A percentile compares a stretch with the other conserved stretches of the same genome.
phyloP scores from a whole-genome alignment of 1,140 invertebrate genomes.

The Drosophila repleta region DNA sequence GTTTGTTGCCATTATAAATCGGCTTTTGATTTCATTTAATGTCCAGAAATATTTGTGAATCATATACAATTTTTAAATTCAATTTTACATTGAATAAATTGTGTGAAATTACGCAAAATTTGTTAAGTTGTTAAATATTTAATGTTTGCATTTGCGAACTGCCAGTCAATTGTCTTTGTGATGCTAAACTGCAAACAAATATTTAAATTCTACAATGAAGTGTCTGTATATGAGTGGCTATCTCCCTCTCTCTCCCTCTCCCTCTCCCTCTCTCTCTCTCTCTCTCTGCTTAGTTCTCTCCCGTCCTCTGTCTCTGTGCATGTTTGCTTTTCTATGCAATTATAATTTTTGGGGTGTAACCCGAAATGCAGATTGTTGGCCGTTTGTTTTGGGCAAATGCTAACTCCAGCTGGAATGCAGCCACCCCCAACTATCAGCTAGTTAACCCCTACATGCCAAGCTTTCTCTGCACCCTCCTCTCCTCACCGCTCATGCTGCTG shows the following conservation, averaged over 20 bases:
- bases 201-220: background rate
- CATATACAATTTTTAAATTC: no score
- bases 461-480: background rate
- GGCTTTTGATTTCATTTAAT: no score
- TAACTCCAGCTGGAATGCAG: slow-evolving; percentile 19
- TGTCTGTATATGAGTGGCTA: background rate
- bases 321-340: slow-evolving; percentile 53
- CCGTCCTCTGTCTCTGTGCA: background rate
- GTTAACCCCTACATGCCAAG: background rate
- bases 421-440: slow-evolving; percentile 12
- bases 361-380: slow-evolving; percentile 63
- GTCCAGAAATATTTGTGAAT: no score
- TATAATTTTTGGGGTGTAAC: slow-evolving; percentile 54
- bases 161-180: slow-evolving; percentile 25
- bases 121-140: background rate
- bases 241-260: background rate
- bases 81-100: no score
- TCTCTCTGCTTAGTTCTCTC: no score
- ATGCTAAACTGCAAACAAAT: slow-evolving; percentile 16
- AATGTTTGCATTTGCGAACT: background rate
- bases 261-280: slow-evolving; percentile 1
- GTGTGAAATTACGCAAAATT: background rate
- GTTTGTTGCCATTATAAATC: no score
- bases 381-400: slow-evolving; percentile 57
- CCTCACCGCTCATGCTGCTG: slow-evolving; percentile 1